Conservation (phyloP, 2,113 vertebrate genomes). For the Plectropomus leopardus region DNA sequence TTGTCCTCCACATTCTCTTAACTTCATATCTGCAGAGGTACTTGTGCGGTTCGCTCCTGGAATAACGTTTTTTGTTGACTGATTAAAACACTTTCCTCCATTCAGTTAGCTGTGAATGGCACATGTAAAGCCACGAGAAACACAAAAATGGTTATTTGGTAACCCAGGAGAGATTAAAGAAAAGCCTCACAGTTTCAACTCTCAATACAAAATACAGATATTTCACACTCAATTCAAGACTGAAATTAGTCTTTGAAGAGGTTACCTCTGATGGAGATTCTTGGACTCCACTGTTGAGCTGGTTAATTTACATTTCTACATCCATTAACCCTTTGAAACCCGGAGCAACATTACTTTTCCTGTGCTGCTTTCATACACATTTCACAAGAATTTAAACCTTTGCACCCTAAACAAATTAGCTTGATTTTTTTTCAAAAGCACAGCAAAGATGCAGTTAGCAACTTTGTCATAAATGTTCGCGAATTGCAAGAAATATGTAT, state of each 20-base stretch:
- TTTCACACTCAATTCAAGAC: constrained; percentile 29
- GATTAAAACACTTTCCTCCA: constrained; percentile 19
- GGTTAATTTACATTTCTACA: constrained; percentile 41
- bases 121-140: constrained; percentile 24
- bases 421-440: no score
- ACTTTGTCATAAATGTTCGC: no score
- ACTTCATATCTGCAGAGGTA: constrained; percentile 21
- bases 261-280: constrained; percentile 9
- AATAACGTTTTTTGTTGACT: constrained; percentile 14
- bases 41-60: constrained; percentile 12
- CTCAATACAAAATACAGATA: constrained; percentile 33
- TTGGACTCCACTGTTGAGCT: constrained; percentile 15
- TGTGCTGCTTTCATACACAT: no score
- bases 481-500: no score
- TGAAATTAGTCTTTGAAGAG: constrained; percentile 31
- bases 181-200: constrained; percentile 37
- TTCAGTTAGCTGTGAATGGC: constrained; percentile 3
- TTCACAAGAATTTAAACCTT: no score
- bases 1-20: constrained; percentile 9
- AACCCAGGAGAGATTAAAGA: constrained; percentile 44
- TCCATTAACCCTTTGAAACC: no score
- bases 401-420: no score
- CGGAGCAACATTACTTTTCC: no score
- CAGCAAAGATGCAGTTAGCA: no score
- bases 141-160: constrained; percentile 29